Conservation (phyloP, 2,113 vertebrate species). For the Pipa parva region DNA sequence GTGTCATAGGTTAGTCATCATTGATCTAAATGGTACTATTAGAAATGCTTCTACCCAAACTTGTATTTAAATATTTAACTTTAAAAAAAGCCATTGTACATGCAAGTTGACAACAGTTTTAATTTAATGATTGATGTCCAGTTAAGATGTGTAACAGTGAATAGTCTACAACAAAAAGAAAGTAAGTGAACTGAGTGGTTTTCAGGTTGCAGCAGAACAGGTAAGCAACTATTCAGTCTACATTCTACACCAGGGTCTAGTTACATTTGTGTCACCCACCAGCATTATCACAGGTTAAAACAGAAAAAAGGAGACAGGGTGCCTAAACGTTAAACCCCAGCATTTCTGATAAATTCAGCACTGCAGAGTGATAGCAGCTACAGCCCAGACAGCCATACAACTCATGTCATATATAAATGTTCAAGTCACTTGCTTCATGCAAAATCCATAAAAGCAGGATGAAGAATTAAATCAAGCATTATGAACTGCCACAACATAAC, state of each 20-base stretch:
- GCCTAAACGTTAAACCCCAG: slow-evolving; percentile 8
- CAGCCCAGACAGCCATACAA: not conserved
- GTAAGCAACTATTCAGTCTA: not conserved
- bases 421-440: not conserved
- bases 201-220: not conserved
- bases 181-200: not conserved
- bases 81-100: too few species aligned
- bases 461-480: not conserved
- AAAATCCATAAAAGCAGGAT: not conserved
- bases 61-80: too few species aligned
- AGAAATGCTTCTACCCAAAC: too few species aligned
- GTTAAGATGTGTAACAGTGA: not conserved
- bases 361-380: slow-evolving; percentile 18
- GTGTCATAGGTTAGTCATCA: too few species aligned
- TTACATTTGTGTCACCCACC: not conserved
- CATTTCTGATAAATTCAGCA: not conserved
- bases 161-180: not conserved
- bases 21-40: too few species aligned
- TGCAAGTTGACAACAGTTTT: not conserved
- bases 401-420: not conserved
- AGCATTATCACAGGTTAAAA: not conserved
- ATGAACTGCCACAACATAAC: not conserved
- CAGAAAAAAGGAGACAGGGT: not conserved
- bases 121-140: not conserved
- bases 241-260: not conserved